phyloP scores from a whole-genome alignment of 2,113 vertebrate species.

The Dermatemys mawii region DNA sequence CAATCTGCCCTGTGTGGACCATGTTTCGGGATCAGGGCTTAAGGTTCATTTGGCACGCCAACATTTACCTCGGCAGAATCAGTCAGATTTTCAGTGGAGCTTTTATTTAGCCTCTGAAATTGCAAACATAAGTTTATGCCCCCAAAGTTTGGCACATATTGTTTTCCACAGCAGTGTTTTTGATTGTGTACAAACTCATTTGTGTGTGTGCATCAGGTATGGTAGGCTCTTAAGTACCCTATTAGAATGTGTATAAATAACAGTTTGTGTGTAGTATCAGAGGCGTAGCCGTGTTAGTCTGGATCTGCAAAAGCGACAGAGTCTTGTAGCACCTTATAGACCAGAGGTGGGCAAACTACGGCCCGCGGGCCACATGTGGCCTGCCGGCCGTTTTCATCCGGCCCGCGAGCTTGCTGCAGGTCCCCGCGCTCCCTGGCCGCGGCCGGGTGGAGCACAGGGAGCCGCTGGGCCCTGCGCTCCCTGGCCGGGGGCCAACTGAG shows the following conservation, averaged over 20 bases:
- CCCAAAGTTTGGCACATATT: background rate
- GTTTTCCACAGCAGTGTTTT: rapidly evolving
- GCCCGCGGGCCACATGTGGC: no score
- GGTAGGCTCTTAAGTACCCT: background rate
- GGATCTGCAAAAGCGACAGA: no score
- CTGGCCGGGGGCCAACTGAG: no score
- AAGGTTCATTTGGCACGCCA: background rate
- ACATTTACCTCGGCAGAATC: rapidly evolving
- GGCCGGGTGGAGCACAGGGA: no score
- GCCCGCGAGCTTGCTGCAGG: no score
- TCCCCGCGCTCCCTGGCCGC: no score
- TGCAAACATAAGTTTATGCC: background rate
- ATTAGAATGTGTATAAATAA: background rate
- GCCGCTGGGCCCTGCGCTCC: no score
- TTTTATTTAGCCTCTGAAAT: background rate
- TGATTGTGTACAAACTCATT: background rate
- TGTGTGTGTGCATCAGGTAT: background rate
- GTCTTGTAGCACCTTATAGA: no score
- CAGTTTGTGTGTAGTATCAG: no score
- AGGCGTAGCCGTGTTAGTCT: no score
- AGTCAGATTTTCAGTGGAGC: background rate
- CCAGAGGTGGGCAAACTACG: no score
- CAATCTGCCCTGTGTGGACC: background rate
- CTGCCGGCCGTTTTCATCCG: no score
- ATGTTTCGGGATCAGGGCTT: background rate